Percentiles rank a stretch among this genome's conserved stretches.
These are phyloP conservation scores for Rotaria socialis DNA, from an alignment of 2,888 invertebrate genomes.

Conservation along the genomic window DNA sequence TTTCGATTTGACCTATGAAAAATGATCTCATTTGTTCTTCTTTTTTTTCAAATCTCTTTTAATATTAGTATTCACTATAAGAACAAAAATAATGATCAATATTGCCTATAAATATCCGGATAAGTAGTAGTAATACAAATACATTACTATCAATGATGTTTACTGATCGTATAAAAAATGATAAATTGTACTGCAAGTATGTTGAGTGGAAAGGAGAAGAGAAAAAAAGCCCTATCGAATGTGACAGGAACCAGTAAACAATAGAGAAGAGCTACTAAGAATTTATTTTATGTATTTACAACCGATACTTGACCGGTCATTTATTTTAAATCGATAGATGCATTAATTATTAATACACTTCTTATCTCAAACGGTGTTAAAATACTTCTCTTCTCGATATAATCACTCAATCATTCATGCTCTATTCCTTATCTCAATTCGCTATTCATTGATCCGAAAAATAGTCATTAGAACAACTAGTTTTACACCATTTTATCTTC, in stretches of 20 bases:
- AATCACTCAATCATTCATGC: background rate
- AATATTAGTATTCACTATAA: no score
- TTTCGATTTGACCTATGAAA: background rate
- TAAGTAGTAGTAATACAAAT: background rate
- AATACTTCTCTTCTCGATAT: background rate
- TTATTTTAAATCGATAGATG: background rate
- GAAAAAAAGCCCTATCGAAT: background rate
- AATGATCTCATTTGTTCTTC: background rate
- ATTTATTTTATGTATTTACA: background rate
- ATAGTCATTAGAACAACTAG: background rate
- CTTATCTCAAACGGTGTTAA: background rate
- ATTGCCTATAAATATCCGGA: background rate
- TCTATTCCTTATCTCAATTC: background rate
- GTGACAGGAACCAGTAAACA: background rate
- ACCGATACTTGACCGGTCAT: background rate
- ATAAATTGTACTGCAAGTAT: background rate
- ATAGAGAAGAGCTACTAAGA: no score
- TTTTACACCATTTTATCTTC: background rate
- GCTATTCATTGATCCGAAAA: background rate
- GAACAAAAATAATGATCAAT: no score
- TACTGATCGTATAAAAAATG: no score
- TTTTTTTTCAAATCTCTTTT: no score
- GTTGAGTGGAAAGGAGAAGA: background rate
- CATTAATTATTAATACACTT: background rate
- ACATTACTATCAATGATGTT: background rate